Percentiles rank a stretch among this genome's conserved stretches.
Evolutionary conservation across 2,888 invertebrate genomes (phyloP).

Genomic region (Epicampocera succincta): DNA sequence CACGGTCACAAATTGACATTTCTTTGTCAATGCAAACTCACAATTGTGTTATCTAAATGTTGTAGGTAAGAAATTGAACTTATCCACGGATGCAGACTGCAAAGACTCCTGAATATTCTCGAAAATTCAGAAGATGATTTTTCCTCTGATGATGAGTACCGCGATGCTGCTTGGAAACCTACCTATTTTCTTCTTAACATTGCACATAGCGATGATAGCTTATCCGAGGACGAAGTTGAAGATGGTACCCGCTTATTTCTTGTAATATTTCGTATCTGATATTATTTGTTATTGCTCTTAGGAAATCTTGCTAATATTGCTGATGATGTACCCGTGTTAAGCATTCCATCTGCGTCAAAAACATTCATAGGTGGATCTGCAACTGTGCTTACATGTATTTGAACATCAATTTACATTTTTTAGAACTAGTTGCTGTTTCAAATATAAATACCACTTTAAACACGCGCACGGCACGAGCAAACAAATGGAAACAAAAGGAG

Average conservation of each 20-base stretch:
- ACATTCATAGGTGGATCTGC: slow-evolving; percentile 20
- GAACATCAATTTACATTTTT: slow-evolving; percentile 29
- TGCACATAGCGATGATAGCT: slow-evolving; percentile 25
- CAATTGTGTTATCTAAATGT: slow-evolving; percentile 39
- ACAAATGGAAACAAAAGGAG: too few species aligned
- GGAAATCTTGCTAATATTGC: slow-evolving; percentile 1
- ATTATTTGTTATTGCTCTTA: slow-evolving; percentile 10
- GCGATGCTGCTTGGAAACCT: slow-evolving; percentile 28
- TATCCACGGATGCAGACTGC: slow-evolving; percentile 25
- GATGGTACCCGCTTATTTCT: slow-evolving; percentile 29
- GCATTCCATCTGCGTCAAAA: slow-evolving; percentile 8
- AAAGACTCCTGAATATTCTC: slow-evolving; percentile 30
- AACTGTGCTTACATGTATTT: slow-evolving; percentile 22
- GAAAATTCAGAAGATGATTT: slow-evolving; percentile 35
- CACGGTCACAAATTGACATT: slow-evolving; percentile 38
- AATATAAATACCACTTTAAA: slow-evolving; percentile 25
- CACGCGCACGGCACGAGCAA: too few species aligned
- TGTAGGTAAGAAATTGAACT: slow-evolving; percentile 35
- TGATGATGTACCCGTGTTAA: slow-evolving; percentile 23
- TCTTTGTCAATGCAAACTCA: slow-evolving; percentile 42
- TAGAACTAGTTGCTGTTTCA: slow-evolving; percentile 24
- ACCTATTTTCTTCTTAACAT: slow-evolving; percentile 18
- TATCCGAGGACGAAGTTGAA: slow-evolving; percentile 8
- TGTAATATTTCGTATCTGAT: slow-evolving; percentile 31
- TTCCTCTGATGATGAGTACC: slow-evolving; percentile 45